phyloP scores from a whole-genome alignment of 1,140 invertebrate genomes.

The Drosophila watanabei region DNA sequence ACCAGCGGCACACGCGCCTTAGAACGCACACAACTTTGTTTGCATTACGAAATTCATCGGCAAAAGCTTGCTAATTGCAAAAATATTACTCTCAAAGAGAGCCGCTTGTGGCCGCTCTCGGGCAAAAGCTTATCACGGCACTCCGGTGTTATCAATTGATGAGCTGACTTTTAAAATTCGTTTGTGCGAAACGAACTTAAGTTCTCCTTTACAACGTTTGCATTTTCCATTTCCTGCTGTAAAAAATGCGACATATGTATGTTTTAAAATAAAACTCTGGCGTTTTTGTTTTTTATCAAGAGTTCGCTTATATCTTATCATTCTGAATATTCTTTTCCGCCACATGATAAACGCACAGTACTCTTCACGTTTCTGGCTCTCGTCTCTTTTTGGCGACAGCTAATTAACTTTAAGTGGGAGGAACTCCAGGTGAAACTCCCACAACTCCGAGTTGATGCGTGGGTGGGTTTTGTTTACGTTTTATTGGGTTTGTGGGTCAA shows the following conservation, averaged over 20 bases:
- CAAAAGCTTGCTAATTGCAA: constrained; percentile 36
- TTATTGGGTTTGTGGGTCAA: constrained; percentile 77
- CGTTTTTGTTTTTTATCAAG: constrained; percentile 20
- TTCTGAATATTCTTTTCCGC: constrained; percentile 32
- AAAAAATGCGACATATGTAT: constrained; percentile 9
- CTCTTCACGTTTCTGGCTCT: background rate
- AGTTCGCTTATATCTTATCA: constrained; percentile 57
- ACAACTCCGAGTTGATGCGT: constrained; percentile 32
- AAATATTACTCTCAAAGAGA: constrained; percentile 3
- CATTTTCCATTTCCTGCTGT: constrained; percentile 49
- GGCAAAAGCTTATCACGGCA: constrained; percentile 47
- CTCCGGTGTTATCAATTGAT: constrained; percentile 55
- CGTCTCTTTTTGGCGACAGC: constrained; percentile 10
- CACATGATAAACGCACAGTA: constrained; percentile 1
- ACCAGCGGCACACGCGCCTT: constrained; percentile 39
- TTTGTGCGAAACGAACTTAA: constrained; percentile 11
- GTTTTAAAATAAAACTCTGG: constrained; percentile 12
- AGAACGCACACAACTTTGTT: constrained; percentile 37
- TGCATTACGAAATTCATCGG: constrained; percentile 43
- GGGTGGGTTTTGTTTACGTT: constrained; percentile 69
- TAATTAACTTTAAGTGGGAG: constrained; percentile 28
- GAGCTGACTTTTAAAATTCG: constrained; percentile 17
- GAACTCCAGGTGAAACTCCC: constrained; percentile 12
- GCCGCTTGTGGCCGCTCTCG: background rate
- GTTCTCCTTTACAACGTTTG: constrained; percentile 41